Base-by-base conservation (phyloP, 1,140 invertebrate species). In the Drosophila nigromelanica region DNA sequence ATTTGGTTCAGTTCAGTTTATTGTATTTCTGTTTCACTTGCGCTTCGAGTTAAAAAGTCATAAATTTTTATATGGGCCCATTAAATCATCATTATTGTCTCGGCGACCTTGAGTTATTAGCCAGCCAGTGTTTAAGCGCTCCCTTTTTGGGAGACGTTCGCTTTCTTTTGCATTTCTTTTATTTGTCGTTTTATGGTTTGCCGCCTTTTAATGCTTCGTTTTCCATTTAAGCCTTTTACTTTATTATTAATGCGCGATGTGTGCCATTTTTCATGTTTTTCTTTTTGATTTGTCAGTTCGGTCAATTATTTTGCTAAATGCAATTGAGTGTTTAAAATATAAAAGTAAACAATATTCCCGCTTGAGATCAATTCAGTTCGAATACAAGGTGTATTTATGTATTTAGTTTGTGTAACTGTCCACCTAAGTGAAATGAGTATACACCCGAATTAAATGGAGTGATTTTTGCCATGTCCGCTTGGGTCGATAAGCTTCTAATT, bases 81-180 rank as follows among this genome's bases (percentile, higher is more conserved):
- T 90, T 90, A 90, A 90, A 90, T 90, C 89, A 90, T 90, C 78
- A 90, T 86, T 89, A 90, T 90, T 85, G 76, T 89, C 69, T 60
- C 43, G 60, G 43, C 81, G 89, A 90, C 89, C 89, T 90, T 90
- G 89, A 78, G 78, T 48, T 73, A 63, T 73, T 87, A 80, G 73
- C 54, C 58, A 30, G 42, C 33, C 56, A 58, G 14, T 60, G 61
- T 55, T 60, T 64, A 47, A 50, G 58, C 70, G 82, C 74, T 80
- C 59, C 74, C 81, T 71, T 80, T 86, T 70, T n/a, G 59, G 81
- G 72, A 21, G 51, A 68, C 64, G 74, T 77, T 89, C 67, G 48
- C 83, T 89, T 87, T 87, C 83, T 79, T 87, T 74, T 55, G 63
- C 73, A 87, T 79, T 87, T 87, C 72, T 82, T 83, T 89, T 75